Conservation (phyloP, 2,797 vertebrate genomes). For the Kryptolebias ocellatus region DNA sequence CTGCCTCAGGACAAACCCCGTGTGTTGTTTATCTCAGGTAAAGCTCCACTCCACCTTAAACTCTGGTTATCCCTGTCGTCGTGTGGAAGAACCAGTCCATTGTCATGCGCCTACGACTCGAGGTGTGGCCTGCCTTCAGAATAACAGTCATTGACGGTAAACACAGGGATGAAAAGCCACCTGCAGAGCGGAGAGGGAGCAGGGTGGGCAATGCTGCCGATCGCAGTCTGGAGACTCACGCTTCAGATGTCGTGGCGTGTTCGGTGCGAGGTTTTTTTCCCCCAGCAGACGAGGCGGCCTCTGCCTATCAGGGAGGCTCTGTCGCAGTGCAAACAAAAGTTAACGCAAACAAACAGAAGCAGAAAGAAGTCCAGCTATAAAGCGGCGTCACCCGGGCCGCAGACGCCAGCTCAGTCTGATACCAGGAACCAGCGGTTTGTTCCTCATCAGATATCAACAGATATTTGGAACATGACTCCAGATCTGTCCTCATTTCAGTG, state of each 20-base stretch:
- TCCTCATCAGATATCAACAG: conserved; percentile 3
- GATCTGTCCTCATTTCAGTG: not conserved
- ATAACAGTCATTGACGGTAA: conserved; percentile 59
- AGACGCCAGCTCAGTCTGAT: conserved; percentile 1
- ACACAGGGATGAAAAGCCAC: conserved; percentile 22
- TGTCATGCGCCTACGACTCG: conserved; percentile 29
- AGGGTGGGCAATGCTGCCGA: not conserved
- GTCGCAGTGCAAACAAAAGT: conserved; percentile 1
- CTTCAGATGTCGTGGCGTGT: not conserved
- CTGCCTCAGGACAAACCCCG: conserved; percentile 26
- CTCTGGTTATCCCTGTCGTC: not conserved
- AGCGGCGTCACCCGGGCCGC: not conserved
- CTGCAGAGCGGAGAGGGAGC: conserved; percentile 2
- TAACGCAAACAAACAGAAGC: not conserved
- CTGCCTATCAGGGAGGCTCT: not conserved
- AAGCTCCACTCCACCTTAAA: conserved; percentile 55
- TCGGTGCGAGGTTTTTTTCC: no score
- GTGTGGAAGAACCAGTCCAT: conserved; percentile 42
- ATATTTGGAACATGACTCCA: not conserved
- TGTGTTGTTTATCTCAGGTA: conserved; percentile 38
- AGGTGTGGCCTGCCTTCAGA: conserved; percentile 53
- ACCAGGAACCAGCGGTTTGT: not conserved
- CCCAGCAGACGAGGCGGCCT: not conserved
- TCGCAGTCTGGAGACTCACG: not conserved
- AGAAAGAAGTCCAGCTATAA: conserved; percentile 6